Conservation (phyloP, 2,797 vertebrate genomes). For the Anomalospiza imberbis region DNA sequence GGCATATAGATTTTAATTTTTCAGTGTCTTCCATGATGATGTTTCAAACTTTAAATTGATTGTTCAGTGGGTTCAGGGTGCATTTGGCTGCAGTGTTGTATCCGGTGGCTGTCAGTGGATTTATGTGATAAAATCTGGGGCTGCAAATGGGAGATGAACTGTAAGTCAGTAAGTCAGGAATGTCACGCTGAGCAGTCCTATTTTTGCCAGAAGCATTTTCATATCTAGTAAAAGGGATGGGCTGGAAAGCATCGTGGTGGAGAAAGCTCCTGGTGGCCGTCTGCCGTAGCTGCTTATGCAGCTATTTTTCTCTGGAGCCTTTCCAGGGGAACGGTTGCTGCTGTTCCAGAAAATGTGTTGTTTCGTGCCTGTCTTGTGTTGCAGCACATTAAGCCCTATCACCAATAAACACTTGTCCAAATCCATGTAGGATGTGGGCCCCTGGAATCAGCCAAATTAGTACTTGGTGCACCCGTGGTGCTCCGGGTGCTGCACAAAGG, state of each 20-base stretch:
- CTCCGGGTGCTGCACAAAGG: background rate
- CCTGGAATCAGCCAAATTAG: background rate
- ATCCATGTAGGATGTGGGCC: background rate
- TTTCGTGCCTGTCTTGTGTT: background rate
- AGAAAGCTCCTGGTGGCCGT: conserved; percentile 34
- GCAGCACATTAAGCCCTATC: background rate
- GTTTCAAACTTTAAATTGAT: background rate
- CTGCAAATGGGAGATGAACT: background rate
- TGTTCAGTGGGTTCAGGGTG: background rate
- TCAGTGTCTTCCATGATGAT: background rate
- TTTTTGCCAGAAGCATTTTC: conserved; percentile 15
- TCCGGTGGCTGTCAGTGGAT: background rate
- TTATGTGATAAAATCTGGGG: background rate
- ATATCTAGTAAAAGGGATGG: background rate
- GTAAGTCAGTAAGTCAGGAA: background rate
- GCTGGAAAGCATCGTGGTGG: background rate
- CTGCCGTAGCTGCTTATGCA: conserved; percentile 49
- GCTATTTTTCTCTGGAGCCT: conserved; percentile 54
- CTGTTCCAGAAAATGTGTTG: conserved; percentile 34
- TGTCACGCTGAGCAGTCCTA: background rate
- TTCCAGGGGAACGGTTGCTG: conserved; percentile 3
- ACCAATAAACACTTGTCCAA: background rate
- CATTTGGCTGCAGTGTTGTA: background rate
- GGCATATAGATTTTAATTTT: background rate
- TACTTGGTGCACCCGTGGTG: background rate